Percentiles rank a stretch among this genome's conserved stretches.
Evolutionary conservation across 2,797 vertebrate species (phyloP).

Genomic region (Steatocranus sp.): DNA sequence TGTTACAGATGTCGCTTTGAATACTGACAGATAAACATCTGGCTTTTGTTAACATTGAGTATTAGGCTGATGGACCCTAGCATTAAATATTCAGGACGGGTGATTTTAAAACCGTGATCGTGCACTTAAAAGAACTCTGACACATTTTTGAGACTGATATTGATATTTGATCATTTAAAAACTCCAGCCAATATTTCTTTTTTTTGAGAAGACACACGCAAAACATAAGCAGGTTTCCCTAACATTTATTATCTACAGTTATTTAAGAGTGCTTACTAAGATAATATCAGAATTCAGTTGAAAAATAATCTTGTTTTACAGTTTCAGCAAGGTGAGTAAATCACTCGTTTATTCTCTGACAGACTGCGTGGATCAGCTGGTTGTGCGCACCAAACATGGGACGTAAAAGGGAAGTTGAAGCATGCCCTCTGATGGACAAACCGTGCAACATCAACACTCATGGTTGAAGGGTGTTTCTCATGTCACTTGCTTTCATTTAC

Average conservation of each 20-base stretch:
- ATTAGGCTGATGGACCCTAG: neutral
- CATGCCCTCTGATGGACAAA: neutral
- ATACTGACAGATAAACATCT: neutral
- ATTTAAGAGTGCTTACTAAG: neutral
- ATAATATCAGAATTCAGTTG: neutral
- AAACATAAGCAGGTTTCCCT: neutral
- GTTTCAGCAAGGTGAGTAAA: neutral
- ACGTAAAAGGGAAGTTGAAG: fast-evolving
- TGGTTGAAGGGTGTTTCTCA: neutral
- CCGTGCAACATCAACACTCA: neutral
- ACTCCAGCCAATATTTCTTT: neutral
- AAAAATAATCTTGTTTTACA: neutral
- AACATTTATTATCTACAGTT: neutral
- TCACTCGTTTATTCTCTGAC: fast-evolving
- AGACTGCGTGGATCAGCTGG: neutral
- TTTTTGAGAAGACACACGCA: neutral
- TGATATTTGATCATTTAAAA: neutral
- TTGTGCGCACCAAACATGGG: neutral
- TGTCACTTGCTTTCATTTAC: neutral
- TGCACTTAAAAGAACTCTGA: neutral
- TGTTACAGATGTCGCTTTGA: neutral
- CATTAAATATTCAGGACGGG: neutral
- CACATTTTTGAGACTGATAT: neutral
- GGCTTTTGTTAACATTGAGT: neutral
- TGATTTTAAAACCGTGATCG: neutral